A percentile compares a stretch with the other conserved stretches of the same genome.
Evolutionary conservation across 1,140 invertebrate genomes (phyloP).

Genomic region (Eubasilissa regina): DNA sequence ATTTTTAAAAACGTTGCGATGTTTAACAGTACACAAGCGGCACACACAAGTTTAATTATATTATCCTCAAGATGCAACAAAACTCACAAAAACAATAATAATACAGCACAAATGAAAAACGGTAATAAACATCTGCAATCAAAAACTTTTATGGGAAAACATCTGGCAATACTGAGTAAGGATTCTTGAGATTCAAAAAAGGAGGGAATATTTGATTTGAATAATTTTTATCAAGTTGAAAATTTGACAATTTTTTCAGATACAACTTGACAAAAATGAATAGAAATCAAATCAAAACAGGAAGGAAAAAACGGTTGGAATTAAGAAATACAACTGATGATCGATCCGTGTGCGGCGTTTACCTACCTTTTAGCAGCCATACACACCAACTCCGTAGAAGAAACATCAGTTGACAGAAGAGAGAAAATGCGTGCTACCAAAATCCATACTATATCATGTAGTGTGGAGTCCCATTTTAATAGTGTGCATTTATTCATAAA

Average conservation of each 20-base stretch:
- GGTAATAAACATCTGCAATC: neutral
- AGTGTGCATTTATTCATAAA: conserved; percentile 27
- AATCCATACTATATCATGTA: conserved; percentile 39
- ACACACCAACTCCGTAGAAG: conserved; percentile 23
- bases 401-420: conserved; percentile 10
- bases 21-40: conserved; percentile 16
- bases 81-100: conserved; percentile 24
- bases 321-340: conserved; percentile 41
- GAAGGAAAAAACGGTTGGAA: conserved; percentile 19
- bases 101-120: conserved; percentile 30
- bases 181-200: conserved; percentile 14
- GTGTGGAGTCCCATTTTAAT: conserved; percentile 27
- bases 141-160: conserved; percentile 4
- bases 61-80: conserved; percentile 34
- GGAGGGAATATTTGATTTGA: conserved; percentile 37
- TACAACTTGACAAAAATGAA: conserved; percentile 16
- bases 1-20: neutral
- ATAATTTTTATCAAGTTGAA: conserved; percentile 22
- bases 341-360: neutral
- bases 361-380: conserved; percentile 16
- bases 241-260: neutral
- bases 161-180: conserved; percentile 35
- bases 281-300: conserved; percentile 20
- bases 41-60: conserved; percentile 29
- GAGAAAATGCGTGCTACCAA: conserved; percentile 49